phyloP scores from a whole-genome alignment of 2,113 vertebrate species.

The Ranitomeya imitator region DNA sequence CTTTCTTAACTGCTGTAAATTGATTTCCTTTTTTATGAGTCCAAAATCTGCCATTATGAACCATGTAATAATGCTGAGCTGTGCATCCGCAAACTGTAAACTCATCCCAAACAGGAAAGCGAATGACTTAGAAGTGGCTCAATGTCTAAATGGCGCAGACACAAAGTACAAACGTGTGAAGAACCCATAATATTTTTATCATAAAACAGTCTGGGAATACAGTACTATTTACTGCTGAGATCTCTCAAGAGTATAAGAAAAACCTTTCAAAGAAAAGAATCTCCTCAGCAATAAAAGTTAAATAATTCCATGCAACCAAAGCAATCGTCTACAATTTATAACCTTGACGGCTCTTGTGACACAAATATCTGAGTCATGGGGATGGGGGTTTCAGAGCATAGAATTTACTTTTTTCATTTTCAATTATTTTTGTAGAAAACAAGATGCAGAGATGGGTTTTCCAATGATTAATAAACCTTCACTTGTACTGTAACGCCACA shows the following conservation, averaged over 20 bases:
- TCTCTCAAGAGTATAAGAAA: slow-evolving; percentile 49
- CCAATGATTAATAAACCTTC: slow-evolving; percentile 48
- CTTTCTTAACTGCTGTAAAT: slow-evolving; percentile 35
- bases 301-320: slow-evolving; percentile 57
- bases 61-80: slow-evolving; percentile 12
- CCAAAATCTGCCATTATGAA: slow-evolving; percentile 25
- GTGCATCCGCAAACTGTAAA: slow-evolving; percentile 2
- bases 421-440: slow-evolving; percentile 52
- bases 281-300: slow-evolving; percentile 52
- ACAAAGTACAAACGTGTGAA: slow-evolving; percentile 14
- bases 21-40: slow-evolving; percentile 34
- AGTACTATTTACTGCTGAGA: slow-evolving; percentile 23
- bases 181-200: not conserved
- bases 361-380: slow-evolving; percentile 57
- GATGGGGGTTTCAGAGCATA: slow-evolving; percentile 50
- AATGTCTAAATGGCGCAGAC: not conserved
- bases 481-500: slow-evolving; percentile 1
- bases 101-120: not conserved
- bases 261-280: slow-evolving; percentile 50
- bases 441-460: slow-evolving; percentile 53
- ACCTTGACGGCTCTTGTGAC: slow-evolving; percentile 51
- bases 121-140: not conserved
- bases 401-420: slow-evolving; percentile 35
- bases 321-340: slow-evolving; percentile 52
- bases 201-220: not conserved